These are phyloP conservation scores for Tachina lurida DNA, from an alignment of 2,888 invertebrate species.

Conservation along the genomic window DNA sequence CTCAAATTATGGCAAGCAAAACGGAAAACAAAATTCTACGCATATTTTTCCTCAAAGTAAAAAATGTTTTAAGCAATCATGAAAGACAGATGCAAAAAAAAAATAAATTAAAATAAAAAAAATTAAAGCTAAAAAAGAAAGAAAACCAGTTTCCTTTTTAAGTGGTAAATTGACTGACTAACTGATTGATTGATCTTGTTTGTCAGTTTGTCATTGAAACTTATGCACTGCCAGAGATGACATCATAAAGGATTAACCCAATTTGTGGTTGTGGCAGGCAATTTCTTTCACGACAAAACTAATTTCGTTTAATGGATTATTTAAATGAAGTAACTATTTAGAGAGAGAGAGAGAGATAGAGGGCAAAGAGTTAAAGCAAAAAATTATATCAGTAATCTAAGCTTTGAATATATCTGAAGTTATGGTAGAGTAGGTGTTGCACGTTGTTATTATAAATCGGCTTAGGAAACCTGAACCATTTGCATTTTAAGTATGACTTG, in stretches of 20 bases:
- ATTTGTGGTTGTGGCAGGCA: conserved; percentile 34
- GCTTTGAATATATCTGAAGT: no score
- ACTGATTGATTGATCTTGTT: conserved; percentile 71
- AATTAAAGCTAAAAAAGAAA: not conserved
- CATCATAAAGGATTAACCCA: conserved; percentile 70
- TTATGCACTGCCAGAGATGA: conserved; percentile 42
- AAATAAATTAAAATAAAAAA: not conserved
- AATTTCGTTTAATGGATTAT: not conserved
- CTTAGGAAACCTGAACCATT: no score
- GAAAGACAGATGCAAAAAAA: conserved; percentile 1
- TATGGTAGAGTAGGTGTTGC: no score
- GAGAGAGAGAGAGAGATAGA: no score
- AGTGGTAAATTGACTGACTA: conserved; percentile 70
- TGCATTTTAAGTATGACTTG: no score
- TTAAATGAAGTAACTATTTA: not conserved
- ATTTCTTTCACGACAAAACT: conserved; percentile 18
- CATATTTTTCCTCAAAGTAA: conserved; percentile 60
- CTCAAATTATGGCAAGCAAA: conserved; percentile 52
- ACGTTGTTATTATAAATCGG: no score
- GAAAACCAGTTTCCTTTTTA: conserved; percentile 68
- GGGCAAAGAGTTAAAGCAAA: no score
- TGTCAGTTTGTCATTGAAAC: conserved; percentile 66
- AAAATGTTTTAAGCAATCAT: conserved; percentile 18
- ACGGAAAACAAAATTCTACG: conserved; percentile 67
- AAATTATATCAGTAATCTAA: no score